Evolutionary conservation across 92 coral and sea anemone genomes (phyloP), one percentile per base, ranked within the genome.

Genomic region (Anthopleura xanthogrammica): DNA sequence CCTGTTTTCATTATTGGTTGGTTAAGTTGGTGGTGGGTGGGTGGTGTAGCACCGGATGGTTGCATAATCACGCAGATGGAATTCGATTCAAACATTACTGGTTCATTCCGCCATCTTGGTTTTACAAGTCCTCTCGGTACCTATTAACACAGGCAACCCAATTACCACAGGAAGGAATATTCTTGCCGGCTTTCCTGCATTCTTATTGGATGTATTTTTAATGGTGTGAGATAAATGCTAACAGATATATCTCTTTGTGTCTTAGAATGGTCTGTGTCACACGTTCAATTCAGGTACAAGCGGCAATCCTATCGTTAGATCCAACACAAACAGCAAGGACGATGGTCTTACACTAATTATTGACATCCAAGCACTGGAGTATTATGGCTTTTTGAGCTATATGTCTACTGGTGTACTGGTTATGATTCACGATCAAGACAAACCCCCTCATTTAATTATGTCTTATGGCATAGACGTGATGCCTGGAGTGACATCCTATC

Each of bases 381-480:
- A 90, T 81, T 90, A 87, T 83, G 93, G 93, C 3, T 65, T 75
- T 2, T 75, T 52, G 12, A 83, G 88, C 71, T 80, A 79, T 65
- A 58, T 55, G 7, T 83, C 70, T 29, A 86, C 85, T 52, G 93
- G 90, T 22, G 29, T 90, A 42, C 80, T 77, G 29, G 80, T 87
- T 1, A 14, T 79, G 17, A 73, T 87, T 10, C 93, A 90, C 40
- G 88, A 83, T 12, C 90, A 86, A 64, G 36, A 77, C 3, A 60
- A 54, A 4, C 71, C 68, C 41, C 41, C 19, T 40, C 83, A 72
- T 3, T 62, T 73, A 7, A 79, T 91, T 29, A 89, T 82, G 83
- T 60, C 19, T 41, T 50, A 64, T 41, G 88, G 87, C 41, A 43
- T 74, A 13, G 87, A 82, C 14, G 55, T 88, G 41, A 24, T 90